phyloP scores from a whole-genome alignment of 2,797 vertebrate species.

The Synaphobranchus kaupii region DNA sequence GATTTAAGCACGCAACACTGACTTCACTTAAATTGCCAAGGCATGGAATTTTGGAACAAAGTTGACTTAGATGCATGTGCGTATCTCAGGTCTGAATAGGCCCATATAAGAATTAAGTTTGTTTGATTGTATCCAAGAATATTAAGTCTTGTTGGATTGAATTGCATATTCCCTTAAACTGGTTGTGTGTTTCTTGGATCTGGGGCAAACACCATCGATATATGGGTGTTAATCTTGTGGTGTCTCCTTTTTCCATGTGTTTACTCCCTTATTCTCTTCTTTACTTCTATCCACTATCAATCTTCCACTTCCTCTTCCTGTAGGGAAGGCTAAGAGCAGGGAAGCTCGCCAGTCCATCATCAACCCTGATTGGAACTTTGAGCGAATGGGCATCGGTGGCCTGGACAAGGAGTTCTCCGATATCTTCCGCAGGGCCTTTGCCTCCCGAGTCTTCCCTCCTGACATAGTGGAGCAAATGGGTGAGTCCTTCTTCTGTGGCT shows the following conservation, averaged over 20 bases:
- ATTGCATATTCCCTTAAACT: neutral
- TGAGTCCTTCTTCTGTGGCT: slow-evolving; percentile 64
- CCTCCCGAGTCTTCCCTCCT: slow-evolving; percentile 92
- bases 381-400: slow-evolving; percentile 96
- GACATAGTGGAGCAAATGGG: slow-evolving; percentile 99
- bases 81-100: no score
- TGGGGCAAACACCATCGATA: neutral
- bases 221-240: neutral
- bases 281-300: neutral
- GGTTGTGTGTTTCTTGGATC: neutral
- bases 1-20: no score
- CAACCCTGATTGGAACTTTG: slow-evolving; percentile 98
- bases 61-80: no score
- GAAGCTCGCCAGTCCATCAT: slow-evolving; percentile 94
- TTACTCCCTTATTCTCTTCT: neutral
- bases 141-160: neutral
- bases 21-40: no score
- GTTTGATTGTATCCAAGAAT: neutral
- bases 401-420: slow-evolving; percentile 95
- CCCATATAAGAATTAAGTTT: no score
- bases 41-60: no score
- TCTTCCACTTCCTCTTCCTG: neutral
- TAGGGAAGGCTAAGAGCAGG: slow-evolving; percentile 90
- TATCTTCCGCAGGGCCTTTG: slow-evolving; percentile 94
- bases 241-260: neutral